These are phyloP conservation scores for Andricus quercusramuli DNA, from an alignment of 2,888 invertebrate genomes.

Conservation along the genomic window DNA sequence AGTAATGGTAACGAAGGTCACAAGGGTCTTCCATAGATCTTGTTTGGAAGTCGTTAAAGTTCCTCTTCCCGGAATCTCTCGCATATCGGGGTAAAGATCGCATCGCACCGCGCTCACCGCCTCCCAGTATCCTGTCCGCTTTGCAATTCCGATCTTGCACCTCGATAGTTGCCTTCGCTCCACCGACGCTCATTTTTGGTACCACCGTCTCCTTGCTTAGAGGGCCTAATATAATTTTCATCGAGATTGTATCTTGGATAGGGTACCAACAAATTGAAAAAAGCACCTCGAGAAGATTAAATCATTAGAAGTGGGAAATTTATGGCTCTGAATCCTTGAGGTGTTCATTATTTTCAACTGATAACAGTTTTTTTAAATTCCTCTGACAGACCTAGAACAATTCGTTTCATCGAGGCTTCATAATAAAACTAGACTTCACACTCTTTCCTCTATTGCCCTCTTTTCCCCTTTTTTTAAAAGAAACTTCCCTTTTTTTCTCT, in stretches of 20 bases:
- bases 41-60: constrained; percentile 77
- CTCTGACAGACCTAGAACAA: neutral
- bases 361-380: neutral
- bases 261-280: constrained; percentile 38
- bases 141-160: constrained; percentile 78
- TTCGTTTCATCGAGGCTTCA: neutral
- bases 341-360: neutral
- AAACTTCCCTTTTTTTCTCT: too few species aligned
- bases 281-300: neutral
- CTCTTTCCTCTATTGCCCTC: too few species aligned
- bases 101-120: constrained; percentile 62
- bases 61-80: constrained; percentile 76
- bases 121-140: constrained; percentile 73
- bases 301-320: constrained; percentile 2
- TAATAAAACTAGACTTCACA: neutral
- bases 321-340: neutral
- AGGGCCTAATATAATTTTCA: constrained; percentile 38
- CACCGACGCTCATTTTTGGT: constrained; percentile 49
- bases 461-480: too few species aligned
- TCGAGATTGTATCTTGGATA: constrained; percentile 14
- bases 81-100: constrained; percentile 74
- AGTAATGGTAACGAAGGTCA: constrained; percentile 71
- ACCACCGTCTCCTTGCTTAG: constrained; percentile 35
- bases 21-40: constrained; percentile 73
- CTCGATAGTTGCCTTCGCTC: constrained; percentile 71